Evolutionary conservation across 2,888 invertebrate genomes (phyloP).

Genomic region (Tryphoninae sp.): DNA sequence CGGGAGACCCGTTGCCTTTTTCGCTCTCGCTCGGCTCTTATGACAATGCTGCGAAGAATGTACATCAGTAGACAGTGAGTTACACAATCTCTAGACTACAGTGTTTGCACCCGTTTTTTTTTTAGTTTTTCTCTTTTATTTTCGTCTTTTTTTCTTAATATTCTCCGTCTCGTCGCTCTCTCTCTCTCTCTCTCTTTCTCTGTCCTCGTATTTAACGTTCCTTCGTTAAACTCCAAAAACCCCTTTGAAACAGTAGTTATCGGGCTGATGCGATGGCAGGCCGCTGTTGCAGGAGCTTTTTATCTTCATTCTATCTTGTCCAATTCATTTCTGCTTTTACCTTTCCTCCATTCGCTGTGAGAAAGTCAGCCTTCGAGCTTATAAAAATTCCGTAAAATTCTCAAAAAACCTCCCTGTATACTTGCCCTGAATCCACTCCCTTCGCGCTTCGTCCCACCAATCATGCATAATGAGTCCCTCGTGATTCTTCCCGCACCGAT

Average conservation of each 20-base stretch:
- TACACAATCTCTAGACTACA: constrained; percentile 73
- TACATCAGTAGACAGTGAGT: constrained; percentile 74
- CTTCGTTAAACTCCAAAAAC: constrained; percentile 65
- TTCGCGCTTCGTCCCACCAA: neutral
- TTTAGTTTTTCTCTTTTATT: constrained; percentile 1
- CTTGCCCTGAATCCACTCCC: neutral
- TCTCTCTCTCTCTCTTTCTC: neutral
- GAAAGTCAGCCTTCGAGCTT: constrained; percentile 68
- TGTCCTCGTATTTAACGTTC: constrained; percentile 46
- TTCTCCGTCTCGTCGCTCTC: constrained; percentile 1
- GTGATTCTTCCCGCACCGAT: constrained; percentile 40
- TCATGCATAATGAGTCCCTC: constrained; percentile 33
- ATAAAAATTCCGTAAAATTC: constrained; percentile 69
- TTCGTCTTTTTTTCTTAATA: constrained; percentile 13
- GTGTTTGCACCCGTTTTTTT: constrained; percentile 58
- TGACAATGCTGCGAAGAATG: constrained; percentile 72
- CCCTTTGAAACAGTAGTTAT: constrained; percentile 66
- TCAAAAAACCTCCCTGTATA: constrained; percentile 63
- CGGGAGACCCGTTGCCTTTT: constrained; percentile 32
- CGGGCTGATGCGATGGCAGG: constrained; percentile 74
- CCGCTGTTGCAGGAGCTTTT: constrained; percentile 44
- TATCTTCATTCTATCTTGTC: neutral
- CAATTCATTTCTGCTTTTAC: neutral
- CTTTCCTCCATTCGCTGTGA: constrained; percentile 53
- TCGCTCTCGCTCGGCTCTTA: constrained; percentile 68